Evolutionary conservation across 30 jellyfish, hydroid and myxozoan genomes (phyloP), one percentile per base, ranked within the genome.

Genomic region (Calvadosia cruxmelitensis): DNA sequence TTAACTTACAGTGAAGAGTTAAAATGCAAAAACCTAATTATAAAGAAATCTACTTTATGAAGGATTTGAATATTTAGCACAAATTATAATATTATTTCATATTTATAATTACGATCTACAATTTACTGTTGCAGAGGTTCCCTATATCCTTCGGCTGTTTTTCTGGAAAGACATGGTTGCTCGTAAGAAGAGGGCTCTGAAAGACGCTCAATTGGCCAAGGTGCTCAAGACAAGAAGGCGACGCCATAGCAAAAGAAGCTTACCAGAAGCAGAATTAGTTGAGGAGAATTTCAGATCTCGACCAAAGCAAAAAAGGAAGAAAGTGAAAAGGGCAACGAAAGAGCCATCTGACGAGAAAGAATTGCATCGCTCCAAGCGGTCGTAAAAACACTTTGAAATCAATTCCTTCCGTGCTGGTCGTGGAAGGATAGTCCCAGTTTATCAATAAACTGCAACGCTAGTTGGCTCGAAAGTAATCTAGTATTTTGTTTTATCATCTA

Each of bases 131-230:
- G 3, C 65, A 89, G 98, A 89, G 66, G 91, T 89, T 26, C 98
- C 98, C 1, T 89, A 89, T 74, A 83, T 89, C 27, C 77, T 89
- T 33, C 63, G 99, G 29, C 68, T 91, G 73, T 91, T 91, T 74
- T 91, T 91, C 71, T 91, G 99, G 99, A 82, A 82, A 68, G 99
- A 91, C 67, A 91, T 91, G 99, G 48, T 91, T 69, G 99, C 99
- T 16, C 79, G 99, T 27, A 75, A 84, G 69, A 91, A 91, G 57
- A 63, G 99, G 29, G 90, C 57, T 20, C 20, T 42, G 57, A 42
- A 20, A 42, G 57, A 42, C 20, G 57, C 57, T 5, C 57, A 42
- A 5, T 42, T 42, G 20, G 57, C 57, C 20, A 42, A 42, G 10
- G 57, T 42, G 20, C 20, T 42, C 10, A 42, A 42, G 10, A 10